Percentiles rank a stretch among this genome's conserved stretches.
phyloP scores from a whole-genome alignment of 1,140 invertebrate genomes.

The Pomacea maculata region DNA sequence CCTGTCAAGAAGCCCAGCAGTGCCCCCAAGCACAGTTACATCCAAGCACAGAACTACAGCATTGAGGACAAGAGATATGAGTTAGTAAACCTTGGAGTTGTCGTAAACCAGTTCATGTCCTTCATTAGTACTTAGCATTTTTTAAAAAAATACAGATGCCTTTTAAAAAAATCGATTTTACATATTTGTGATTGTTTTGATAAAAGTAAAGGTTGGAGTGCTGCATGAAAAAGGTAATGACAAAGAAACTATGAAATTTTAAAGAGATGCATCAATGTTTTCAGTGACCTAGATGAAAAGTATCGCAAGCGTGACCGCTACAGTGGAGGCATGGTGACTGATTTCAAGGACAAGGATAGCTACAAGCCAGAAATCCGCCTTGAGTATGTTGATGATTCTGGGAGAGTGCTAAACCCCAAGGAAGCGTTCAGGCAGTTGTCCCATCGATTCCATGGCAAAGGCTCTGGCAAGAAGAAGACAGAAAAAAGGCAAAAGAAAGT shows the following conservation, averaged over 20 bases:
- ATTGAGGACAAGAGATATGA: conserved; percentile 94
- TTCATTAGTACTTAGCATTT: too few relatives aligned
- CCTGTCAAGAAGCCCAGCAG: conserved; percentile 72
- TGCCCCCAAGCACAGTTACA: conserved; percentile 64
- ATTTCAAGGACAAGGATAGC: conserved; percentile 92
- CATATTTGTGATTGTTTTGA: too few relatives aligned
- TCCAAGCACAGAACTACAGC: conserved; percentile 92
- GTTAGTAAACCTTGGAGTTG: conserved; percentile 65
- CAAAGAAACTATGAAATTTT: too few relatives aligned
- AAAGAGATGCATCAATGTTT: conserved; percentile 4
- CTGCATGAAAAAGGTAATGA: too few relatives aligned
- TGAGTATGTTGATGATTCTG: conserved; percentile 97
- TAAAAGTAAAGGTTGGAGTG: too few relatives aligned
- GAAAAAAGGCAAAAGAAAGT: conserved; percentile 97
- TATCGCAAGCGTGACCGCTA: conserved; percentile 79
- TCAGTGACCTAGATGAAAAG: conserved; percentile 84
- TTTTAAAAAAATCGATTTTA: too few relatives aligned
- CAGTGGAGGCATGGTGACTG: conserved; percentile 76
- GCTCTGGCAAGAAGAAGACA: conserved; percentile 97
- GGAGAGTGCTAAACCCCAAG: conserved; percentile 88
- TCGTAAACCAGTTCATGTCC: too few relatives aligned
- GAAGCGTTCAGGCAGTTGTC: conserved; percentile 92
- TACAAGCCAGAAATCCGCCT: conserved; percentile 97
- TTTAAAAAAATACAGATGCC: too few relatives aligned
- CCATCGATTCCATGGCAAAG: conserved; percentile 99